Percentiles rank a stretch among this genome's conserved stretches.
Evolutionary conservation across 2,888 invertebrate genomes (phyloP).

Genomic region (Palloptera scutellata): DNA sequence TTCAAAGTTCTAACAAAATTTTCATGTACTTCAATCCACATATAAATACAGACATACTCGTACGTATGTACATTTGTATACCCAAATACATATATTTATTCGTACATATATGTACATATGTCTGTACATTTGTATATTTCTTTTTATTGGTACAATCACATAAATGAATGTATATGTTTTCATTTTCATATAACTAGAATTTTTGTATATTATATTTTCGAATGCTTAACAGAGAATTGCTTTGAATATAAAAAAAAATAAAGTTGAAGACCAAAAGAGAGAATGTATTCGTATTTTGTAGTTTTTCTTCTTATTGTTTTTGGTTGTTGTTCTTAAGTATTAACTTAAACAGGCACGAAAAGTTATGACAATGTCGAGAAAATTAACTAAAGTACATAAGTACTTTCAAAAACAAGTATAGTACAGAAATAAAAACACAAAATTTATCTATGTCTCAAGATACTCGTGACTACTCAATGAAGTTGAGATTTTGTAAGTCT

Average conservation of each 20-base stretch:
- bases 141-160: too few relatives aligned
- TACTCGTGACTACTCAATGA: background rate
- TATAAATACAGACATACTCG: too few relatives aligned
- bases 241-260: constrained; percentile 2
- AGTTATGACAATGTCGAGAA: constrained; percentile 27
- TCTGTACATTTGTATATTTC: too few relatives aligned
- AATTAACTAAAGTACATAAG: too few relatives aligned
- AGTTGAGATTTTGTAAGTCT: too few relatives aligned
- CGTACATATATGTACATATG: too few relatives aligned
- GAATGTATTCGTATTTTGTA: background rate
- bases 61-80: too few relatives aligned
- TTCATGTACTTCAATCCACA: too few relatives aligned
- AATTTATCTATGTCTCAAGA: constrained; percentile 1
- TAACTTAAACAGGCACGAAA: constrained; percentile 23
- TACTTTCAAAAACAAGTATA: too few relatives aligned
- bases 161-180: constrained; percentile 9
- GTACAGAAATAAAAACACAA: too few relatives aligned
- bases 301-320: constrained; percentile 1
- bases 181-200: constrained; percentile 29
- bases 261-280: background rate
- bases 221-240: background rate
- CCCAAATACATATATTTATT: too few relatives aligned
- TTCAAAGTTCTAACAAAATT: too few relatives aligned
- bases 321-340: constrained; percentile 21
- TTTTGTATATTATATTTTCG: constrained; percentile 23